Percentiles rank a stretch among this genome's conserved stretches.
phyloP scores from a whole-genome alignment of 1,140 invertebrate genomes.

The Drosophila orena region DNA sequence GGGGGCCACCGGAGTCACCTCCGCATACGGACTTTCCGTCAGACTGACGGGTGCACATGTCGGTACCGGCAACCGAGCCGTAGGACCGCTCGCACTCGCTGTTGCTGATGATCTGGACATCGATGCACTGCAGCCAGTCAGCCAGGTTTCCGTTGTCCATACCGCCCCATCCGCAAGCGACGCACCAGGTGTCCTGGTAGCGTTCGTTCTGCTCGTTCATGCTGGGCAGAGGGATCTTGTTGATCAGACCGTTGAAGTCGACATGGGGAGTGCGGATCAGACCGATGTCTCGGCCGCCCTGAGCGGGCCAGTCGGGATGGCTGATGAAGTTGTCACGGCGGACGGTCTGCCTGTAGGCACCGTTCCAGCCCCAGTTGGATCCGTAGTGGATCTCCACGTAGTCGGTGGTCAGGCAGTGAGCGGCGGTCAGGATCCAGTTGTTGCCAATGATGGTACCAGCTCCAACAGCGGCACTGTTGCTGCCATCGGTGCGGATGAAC shows the following conservation, averaged over 20 bases:
- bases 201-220: conserved; percentile 32
- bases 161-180: conserved; percentile 67
- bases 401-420: conserved; percentile 85
- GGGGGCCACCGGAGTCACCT: conserved; percentile 86
- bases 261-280: conserved; percentile 54
- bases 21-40: conserved; percentile 60
- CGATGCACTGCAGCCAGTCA: conserved; percentile 53
- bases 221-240: conserved; percentile 48
- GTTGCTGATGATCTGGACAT: conserved; percentile 61
- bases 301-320: conserved; percentile 48
- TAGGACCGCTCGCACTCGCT: conserved; percentile 44
- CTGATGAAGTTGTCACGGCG: conserved; percentile 54
- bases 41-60: conserved; percentile 50
- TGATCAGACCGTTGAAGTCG: conserved; percentile 31
- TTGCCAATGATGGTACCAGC: conserved; percentile 87
- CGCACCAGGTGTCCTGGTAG: conserved; percentile 49
- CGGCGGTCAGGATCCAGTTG: conserved; percentile 87
- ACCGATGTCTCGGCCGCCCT: conserved; percentile 57
- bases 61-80: conserved; percentile 31
- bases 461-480: conserved; percentile 73
- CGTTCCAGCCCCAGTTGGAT: conserved; percentile 50
- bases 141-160: conserved; percentile 51
- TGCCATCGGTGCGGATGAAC: conserved; percentile 64
- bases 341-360: conserved; percentile 43
- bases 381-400: conserved; percentile 66